Evolutionary conservation across 2,113 vertebrate genomes (phyloP).

Genomic region (Nestor notabilis): DNA sequence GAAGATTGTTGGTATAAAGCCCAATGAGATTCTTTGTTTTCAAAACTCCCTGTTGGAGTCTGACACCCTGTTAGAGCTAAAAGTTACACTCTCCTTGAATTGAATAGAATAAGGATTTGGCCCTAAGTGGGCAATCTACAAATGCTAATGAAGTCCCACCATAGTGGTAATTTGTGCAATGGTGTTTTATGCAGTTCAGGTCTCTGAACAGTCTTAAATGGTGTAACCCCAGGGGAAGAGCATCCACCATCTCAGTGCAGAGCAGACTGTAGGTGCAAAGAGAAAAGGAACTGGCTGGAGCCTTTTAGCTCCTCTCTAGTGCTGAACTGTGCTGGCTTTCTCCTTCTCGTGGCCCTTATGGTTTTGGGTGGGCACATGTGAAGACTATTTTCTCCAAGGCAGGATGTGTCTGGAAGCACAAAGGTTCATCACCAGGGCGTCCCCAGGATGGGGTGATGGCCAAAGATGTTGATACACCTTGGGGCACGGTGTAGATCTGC

Average conservation of each 20-base stretch:
- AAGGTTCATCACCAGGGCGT: neutral
- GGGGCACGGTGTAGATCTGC: neutral
- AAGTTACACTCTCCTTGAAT: neutral
- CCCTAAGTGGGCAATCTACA: neutral
- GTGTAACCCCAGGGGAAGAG: neutral
- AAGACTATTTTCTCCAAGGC: neutral
- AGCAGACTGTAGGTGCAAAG: neutral
- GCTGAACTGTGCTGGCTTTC: neutral
- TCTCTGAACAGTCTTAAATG: constrained; percentile 45
- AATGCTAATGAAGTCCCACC: constrained; percentile 17
- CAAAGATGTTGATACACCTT: neutral
- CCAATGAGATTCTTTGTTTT: neutral
- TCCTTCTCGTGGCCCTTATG: accelerated
- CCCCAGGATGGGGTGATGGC: neutral
- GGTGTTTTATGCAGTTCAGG: constrained; percentile 40
- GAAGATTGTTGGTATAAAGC: neutral
- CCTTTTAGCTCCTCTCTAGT: neutral
- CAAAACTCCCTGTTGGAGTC: neutral
- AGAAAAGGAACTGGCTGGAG: accelerated
- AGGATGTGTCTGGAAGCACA: neutral
- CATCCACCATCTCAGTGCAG: neutral
- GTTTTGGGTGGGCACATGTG: accelerated
- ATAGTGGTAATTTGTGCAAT: constrained; percentile 30
- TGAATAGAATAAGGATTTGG: neutral
- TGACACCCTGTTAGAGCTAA: neutral